Base-by-base conservation (phyloP, 2,888 invertebrate genomes). In the Noctuana brunneofusca region DNA sequence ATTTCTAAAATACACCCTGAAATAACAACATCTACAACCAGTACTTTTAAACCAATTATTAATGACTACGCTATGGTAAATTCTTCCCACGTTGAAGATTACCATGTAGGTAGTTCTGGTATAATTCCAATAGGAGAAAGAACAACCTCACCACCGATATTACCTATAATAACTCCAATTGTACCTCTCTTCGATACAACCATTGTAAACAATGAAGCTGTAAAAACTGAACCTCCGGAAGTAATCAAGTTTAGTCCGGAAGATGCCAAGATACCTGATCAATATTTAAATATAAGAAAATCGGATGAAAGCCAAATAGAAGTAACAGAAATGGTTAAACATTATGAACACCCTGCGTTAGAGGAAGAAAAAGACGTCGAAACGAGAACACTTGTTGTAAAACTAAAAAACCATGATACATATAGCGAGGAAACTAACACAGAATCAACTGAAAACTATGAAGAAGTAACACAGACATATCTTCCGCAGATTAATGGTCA, bases 401-500 rank as follows among this genome's bases (percentile, higher is more conserved):
- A 81, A 71, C 71, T 87, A 5, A 83, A 73, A 68, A 89, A 86
- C 66, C 73, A 74, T 27, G 63, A 72, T n/a, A 72, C 73, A 46
- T 71, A 68, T 5, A 76, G 71, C 2, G 75, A 74, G 64, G 58
- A 32, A 63, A 30, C 71, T 64, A 46, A 69, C 16, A 43, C 38
- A 11, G 66, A 69, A 20, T 30, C 43, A 16, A 56, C 54, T 35
- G 64, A 59, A 32, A 27, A 43, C 20, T 41, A 53, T 41, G 59
- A 65, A 56, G 56, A 63, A 57, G 54, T 57, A 38, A 66, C 68
- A 24, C 75, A 75, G 65, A 86, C 83, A 0, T 87, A 86, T 56
- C 84, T 87, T 18, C 89, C 88, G 3, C 88, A 85, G 72, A 83
- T 86, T 54, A 91, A 90, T 66, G 88, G 90, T 11, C 91, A 90